A percentile compares a stretch with the other conserved stretches of the same genome.
Conservation (phyloP, 1,140 invertebrate species). For the Halyomorpha halys region DNA sequence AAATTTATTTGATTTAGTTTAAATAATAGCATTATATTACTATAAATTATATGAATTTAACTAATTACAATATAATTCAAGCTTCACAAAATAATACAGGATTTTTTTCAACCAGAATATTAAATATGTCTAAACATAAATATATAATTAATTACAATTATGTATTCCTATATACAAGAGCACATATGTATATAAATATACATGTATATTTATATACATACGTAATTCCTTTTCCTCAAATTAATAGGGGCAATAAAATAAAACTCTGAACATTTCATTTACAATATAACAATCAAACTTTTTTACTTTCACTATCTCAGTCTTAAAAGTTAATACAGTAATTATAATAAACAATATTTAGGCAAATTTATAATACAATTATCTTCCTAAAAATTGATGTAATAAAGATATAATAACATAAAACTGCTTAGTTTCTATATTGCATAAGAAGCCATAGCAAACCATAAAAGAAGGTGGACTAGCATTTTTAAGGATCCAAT, state of each 20-base stretch:
- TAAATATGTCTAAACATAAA: conserved; percentile 15
- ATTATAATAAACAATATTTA: conserved; percentile 11
- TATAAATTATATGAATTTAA: conserved; percentile 12
- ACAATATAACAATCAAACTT: conserved; percentile 15
- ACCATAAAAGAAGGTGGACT: conserved; percentile 7
- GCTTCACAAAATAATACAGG: conserved; percentile 9
- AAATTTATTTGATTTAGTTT: conserved; percentile 9
- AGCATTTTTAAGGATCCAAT: not conserved
- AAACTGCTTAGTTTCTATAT: not conserved
- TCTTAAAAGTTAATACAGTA: conserved; percentile 17
- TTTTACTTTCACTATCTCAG: not conserved
- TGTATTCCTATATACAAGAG: not conserved
- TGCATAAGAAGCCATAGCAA: not conserved
- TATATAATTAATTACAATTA: conserved; percentile 6
- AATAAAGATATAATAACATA: conserved; percentile 2
- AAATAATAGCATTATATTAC: conserved; percentile 4
- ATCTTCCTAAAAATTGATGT: not conserved
- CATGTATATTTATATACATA: not conserved
- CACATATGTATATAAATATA: not conserved
- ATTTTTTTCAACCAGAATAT: conserved; percentile 8
- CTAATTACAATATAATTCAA: conserved; percentile 12
- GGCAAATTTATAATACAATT: not conserved
- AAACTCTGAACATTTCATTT: not conserved
- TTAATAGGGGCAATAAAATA: conserved; percentile 7
- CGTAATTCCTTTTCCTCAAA: not conserved